phyloP scores from a whole-genome alignment of 1,140 invertebrate genomes.

The Formica selysi region DNA sequence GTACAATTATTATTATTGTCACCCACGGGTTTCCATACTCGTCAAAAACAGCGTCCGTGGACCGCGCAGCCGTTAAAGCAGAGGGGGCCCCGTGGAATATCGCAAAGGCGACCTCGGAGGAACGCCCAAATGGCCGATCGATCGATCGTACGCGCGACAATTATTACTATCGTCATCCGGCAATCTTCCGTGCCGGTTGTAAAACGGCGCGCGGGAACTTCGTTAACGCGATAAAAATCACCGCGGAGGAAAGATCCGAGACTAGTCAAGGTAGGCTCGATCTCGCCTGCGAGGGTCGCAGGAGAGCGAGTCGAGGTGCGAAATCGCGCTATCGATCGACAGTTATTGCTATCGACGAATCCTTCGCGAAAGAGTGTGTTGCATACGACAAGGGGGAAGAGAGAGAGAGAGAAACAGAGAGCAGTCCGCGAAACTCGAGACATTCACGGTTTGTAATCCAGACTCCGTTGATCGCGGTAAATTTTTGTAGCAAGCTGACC shows the following conservation, averaged over 20 bases:
- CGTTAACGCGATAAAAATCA: slow-evolving; percentile 69
- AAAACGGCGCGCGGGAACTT: slow-evolving; percentile 57
- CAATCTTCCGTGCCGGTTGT: slow-evolving; percentile 62
- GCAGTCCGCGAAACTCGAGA: slow-evolving; percentile 19
- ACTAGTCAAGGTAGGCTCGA: slow-evolving; percentile 5
- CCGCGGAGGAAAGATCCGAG: slow-evolving; percentile 13
- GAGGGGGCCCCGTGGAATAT: not conserved
- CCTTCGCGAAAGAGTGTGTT: slow-evolving; percentile 31
- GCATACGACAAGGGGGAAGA: slow-evolving; percentile 38
- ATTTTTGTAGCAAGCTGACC: slow-evolving; percentile 42
- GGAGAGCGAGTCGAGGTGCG: not conserved
- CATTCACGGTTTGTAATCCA: slow-evolving; percentile 30
- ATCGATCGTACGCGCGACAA: slow-evolving; percentile 63
- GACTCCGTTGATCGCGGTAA: slow-evolving; percentile 40
- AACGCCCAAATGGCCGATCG: slow-evolving; percentile 52
- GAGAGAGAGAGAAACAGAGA: not conserved
- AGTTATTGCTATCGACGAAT: slow-evolving; percentile 68
- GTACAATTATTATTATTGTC: slow-evolving; percentile 72
- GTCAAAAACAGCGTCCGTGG: slow-evolving; percentile 21
- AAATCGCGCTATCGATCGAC: slow-evolving; percentile 71
- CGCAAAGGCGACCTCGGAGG: slow-evolving; percentile 26
- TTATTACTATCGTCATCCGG: slow-evolving; percentile 69
- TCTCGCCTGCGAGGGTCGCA: not conserved
- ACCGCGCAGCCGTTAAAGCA: slow-evolving; percentile 38
- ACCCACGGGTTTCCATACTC: slow-evolving; percentile 76